phyloP scores from a whole-genome alignment of 2,113 vertebrate species.

The Miniopterus natalensis region DNA sequence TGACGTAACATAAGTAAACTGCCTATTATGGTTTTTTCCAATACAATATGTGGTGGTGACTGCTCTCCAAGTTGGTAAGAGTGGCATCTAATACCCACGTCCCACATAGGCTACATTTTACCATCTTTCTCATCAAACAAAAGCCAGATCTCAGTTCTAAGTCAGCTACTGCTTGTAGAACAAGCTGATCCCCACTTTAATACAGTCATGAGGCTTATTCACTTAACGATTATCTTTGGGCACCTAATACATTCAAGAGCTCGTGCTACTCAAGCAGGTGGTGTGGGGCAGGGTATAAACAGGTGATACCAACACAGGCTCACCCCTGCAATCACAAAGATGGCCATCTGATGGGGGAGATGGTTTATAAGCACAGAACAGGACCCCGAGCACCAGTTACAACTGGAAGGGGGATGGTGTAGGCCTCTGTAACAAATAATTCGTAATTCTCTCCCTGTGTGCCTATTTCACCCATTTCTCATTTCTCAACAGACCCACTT shows the following conservation, averaged over 20 bases:
- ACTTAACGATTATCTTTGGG: background rate
- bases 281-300: accelerated
- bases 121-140: background rate
- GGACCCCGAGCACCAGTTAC: background rate
- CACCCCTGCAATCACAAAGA: background rate
- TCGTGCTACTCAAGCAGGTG: background rate
- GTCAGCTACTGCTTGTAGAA: background rate
- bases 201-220: background rate
- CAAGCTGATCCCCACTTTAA: background rate
- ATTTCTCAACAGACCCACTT: background rate
- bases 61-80: background rate
- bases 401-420: background rate
- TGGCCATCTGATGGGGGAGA: background rate
- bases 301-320: background rate
- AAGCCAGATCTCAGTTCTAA: background rate
- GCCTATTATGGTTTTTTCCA: background rate
- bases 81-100: background rate
- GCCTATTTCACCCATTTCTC: background rate
- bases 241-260: background rate
- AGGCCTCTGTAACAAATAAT: accelerated
- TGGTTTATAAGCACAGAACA: background rate
- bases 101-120: background rate
- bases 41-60: background rate
- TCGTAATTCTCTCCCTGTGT: background rate
- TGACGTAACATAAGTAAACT: background rate